phyloP scores from a whole-genome alignment of 1,140 invertebrate genomes.

The Drosophila setifemur region DNA sequence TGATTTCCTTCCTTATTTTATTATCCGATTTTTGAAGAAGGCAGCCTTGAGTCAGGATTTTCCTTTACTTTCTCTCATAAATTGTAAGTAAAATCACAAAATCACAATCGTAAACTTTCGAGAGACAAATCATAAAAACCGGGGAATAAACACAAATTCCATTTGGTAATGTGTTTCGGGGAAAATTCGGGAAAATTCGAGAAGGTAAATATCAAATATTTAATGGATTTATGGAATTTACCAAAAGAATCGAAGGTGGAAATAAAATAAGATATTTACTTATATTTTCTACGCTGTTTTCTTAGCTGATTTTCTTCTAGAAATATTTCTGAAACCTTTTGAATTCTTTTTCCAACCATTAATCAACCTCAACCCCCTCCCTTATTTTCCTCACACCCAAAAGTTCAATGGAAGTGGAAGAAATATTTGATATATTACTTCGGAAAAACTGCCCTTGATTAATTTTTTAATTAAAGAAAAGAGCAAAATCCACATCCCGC shows the following conservation, averaged over 20 bases:
- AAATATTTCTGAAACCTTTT: conserved; percentile 12
- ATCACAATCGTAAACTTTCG: conserved; percentile 26
- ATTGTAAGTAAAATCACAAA: conserved; percentile 24
- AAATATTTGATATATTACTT: conserved; percentile 40
- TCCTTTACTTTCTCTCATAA: conserved; percentile 18
- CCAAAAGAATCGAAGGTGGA: background rate
- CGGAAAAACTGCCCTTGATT: conserved; percentile 5
- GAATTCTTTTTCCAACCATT: conserved; percentile 7
- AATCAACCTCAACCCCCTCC: conserved; percentile 8
- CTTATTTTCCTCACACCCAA: background rate
- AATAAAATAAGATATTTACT: too few relatives aligned
- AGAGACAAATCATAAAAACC: conserved; percentile 29
- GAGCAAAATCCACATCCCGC: conserved; percentile 7
- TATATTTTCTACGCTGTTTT: too few relatives aligned
- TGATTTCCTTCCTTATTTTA: background rate
- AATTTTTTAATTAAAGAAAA: conserved; percentile 57
- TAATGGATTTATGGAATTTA: background rate
- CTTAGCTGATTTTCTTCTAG: background rate
- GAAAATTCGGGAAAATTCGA: background rate
- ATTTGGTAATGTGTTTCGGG: background rate
- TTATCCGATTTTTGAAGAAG: background rate
- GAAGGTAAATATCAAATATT: background rate
- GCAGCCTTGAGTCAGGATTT: conserved; percentile 1
- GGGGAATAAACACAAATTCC: conserved; percentile 1
- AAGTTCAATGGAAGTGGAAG: conserved; percentile 2